These are phyloP conservation scores for Teleogryllus oceanicus DNA, from an alignment of 2,888 invertebrate species.

Conservation along the genomic window DNA sequence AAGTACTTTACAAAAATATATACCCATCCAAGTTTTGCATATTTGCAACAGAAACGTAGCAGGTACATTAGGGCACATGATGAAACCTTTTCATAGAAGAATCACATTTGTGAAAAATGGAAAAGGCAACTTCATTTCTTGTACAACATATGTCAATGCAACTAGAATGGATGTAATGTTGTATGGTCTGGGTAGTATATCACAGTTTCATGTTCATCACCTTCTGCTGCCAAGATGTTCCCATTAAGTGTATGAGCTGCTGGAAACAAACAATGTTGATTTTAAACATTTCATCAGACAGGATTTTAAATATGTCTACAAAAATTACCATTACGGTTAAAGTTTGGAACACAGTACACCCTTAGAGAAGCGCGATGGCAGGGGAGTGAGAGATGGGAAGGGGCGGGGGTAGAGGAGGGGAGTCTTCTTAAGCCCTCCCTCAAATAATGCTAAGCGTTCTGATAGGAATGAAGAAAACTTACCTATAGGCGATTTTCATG, in stretches of 20 bases:
- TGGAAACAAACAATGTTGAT: constrained; percentile 33
- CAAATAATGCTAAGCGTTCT: too few species aligned
- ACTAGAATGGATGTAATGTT: too few species aligned
- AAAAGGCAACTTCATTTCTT: neutral
- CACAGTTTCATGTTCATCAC: neutral
- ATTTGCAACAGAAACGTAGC: neutral
- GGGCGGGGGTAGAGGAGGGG: too few species aligned
- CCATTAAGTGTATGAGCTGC: neutral
- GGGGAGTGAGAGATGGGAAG: too few species aligned
- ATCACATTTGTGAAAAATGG: neutral
- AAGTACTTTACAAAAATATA: neutral
- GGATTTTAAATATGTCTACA: too few species aligned
- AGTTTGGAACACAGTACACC: too few species aligned
- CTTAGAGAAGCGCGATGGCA: too few species aligned
- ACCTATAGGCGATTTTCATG: too few species aligned
- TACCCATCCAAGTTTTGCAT: neutral
- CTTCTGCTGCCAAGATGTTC: neutral
- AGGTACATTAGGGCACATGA: neutral
- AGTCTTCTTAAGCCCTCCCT: too few species aligned
- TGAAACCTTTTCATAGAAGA: neutral
- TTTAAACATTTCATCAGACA: neutral
- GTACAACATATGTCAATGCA: too few species aligned
- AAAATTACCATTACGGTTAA: too few species aligned
- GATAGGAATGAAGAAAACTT: too few species aligned
- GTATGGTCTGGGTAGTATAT: constrained; percentile 28